phyloP scores from a whole-genome alignment of 2,797 vertebrate genomes.

The Propithecus perrieri region DNA sequence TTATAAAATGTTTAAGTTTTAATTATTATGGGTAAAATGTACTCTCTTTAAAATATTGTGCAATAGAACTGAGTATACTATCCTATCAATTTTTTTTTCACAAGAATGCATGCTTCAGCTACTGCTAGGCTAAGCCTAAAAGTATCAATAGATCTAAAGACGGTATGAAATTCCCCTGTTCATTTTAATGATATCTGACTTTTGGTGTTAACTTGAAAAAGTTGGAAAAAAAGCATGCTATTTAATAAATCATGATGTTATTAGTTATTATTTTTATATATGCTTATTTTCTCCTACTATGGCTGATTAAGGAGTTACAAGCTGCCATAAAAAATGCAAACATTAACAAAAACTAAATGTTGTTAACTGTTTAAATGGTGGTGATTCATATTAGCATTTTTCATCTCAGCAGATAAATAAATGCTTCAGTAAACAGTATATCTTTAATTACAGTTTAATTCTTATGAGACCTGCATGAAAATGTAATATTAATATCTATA shows the following conservation, averaged over 20 bases:
- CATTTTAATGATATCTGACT: neutral
- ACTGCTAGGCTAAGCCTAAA: neutral
- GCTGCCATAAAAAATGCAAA: neutral
- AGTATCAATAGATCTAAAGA: neutral
- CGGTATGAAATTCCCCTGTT: neutral
- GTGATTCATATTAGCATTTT: neutral
- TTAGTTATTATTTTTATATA: neutral
- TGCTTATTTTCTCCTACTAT: neutral
- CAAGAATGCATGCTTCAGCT: neutral
- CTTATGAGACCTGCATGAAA: neutral
- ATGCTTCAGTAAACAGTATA: neutral
- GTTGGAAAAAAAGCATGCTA: neutral
- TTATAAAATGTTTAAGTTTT: constrained; percentile 58
- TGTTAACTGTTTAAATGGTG: neutral
- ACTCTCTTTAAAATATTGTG: neutral
- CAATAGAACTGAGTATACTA: neutral
- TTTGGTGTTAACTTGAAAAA: neutral
- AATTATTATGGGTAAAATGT: constrained; percentile 50
- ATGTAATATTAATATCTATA: neutral
- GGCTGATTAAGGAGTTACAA: neutral
- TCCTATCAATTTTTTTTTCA: constrained; percentile 14
- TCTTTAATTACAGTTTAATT: neutral
- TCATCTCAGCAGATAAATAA: neutral
- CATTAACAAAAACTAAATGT: neutral
- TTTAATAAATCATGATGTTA: neutral